A percentile compares a stretch with the other conserved stretches of the same genome.
Conservation (phyloP, 2,888 invertebrate genomes). For the Calephelis perditalis region DNA sequence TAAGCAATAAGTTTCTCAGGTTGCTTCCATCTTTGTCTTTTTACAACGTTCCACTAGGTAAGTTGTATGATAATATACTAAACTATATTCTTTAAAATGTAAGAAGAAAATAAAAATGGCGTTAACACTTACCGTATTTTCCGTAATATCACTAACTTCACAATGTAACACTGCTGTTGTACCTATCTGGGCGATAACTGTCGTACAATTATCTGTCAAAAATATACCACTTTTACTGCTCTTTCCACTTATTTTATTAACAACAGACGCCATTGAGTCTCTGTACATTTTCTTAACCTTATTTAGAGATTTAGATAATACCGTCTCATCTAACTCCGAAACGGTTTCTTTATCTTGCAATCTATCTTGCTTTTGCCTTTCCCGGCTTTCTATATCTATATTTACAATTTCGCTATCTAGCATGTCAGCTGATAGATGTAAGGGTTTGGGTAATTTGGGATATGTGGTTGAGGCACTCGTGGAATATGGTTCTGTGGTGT, state of each 20-base stretch:
- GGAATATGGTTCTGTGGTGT: slow-evolving; percentile 44
- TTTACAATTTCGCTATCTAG: slow-evolving; percentile 58
- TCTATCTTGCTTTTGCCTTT: slow-evolving; percentile 46
- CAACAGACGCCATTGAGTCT: slow-evolving; percentile 58
- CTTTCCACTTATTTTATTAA: slow-evolving; percentile 66
- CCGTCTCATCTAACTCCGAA: slow-evolving; percentile 51
- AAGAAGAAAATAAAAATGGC: too few relatives aligned
- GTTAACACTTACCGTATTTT: slow-evolving; percentile 76
- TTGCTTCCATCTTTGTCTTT: too few relatives aligned
- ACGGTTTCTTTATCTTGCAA: slow-evolving; percentile 53
- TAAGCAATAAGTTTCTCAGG: too few relatives aligned
- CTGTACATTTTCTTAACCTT: slow-evolving; percentile 74
- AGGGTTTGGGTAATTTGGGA: slow-evolving; percentile 60
- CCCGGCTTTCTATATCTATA: slow-evolving; percentile 56
- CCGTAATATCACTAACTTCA: slow-evolving; percentile 80
- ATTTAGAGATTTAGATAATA: slow-evolving; percentile 54
- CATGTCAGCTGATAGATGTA: slow-evolving; percentile 46
- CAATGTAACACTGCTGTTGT: slow-evolving; percentile 80
- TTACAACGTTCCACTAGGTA: too few relatives aligned
- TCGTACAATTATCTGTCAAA: slow-evolving; percentile 80
- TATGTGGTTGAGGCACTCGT: slow-evolving; percentile 49
- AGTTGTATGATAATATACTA: too few relatives aligned
- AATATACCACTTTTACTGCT: slow-evolving; percentile 66
- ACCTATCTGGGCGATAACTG: slow-evolving; percentile 80
- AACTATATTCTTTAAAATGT: too few relatives aligned